Percentiles rank a stretch among this genome's conserved stretches.
Evolutionary conservation across 2,797 vertebrate genomes (phyloP).

Genomic region (Notolabrus celidotus): DNA sequence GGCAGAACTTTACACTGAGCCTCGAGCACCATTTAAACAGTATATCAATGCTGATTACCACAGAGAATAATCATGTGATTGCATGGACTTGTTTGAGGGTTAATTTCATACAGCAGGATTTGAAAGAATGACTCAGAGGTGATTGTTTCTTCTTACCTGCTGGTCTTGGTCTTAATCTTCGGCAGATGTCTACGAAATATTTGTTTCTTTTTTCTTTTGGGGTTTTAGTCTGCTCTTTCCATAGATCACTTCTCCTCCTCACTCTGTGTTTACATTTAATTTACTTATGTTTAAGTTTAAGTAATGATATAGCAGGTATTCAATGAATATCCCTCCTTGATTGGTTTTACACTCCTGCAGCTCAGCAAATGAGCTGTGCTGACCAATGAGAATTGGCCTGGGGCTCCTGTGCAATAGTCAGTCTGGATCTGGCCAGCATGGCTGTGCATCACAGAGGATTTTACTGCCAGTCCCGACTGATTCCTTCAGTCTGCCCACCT

Average conservation of each 20-base stretch:
- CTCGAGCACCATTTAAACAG: background rate
- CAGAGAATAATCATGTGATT: background rate
- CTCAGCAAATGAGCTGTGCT: no score
- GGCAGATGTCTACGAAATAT: no score
- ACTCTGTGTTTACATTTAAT: no score
- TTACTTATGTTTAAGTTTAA: background rate
- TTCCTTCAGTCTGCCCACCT: constrained; percentile 1
- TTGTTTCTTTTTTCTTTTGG: background rate
- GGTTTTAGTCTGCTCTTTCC: background rate
- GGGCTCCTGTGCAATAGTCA: background rate
- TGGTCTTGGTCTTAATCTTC: background rate
- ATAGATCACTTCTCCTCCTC: background rate
- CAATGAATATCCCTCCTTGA: background rate
- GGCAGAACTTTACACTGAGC: background rate
- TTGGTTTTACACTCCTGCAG: background rate
- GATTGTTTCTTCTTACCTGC: background rate
- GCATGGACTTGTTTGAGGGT: background rate
- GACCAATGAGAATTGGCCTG: no score
- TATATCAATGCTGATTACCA: background rate
- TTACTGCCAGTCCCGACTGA: constrained; percentile 13
- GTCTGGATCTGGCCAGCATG: background rate
- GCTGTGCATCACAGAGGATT: constrained; percentile 15
- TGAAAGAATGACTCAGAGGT: background rate
- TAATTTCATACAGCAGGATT: background rate
- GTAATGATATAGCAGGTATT: background rate